Percentiles rank a stretch among this genome's conserved stretches.
Evolutionary conservation across 2,113 vertebrate genomes (phyloP).

Genomic region (Sebastes schlegelii): DNA sequence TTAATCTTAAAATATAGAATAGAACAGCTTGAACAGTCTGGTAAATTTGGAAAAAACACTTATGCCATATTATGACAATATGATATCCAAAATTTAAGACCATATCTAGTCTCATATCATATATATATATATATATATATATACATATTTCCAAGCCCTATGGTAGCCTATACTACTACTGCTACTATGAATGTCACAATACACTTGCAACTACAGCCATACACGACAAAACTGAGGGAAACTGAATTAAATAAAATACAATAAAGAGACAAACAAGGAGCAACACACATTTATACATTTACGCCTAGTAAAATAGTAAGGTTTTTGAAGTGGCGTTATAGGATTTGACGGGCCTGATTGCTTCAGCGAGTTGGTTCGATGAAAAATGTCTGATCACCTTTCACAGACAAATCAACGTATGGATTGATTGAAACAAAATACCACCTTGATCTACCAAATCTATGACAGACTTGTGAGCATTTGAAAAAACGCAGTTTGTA

Average conservation of each 20-base stretch:
- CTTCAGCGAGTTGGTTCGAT: slow-evolving; percentile 20
- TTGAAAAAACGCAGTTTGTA: slow-evolving; percentile 51
- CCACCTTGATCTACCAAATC: slow-evolving; percentile 10
- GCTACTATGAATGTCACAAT: neutral
- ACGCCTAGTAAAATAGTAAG: neutral
- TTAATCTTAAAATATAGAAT: too few relatives aligned
- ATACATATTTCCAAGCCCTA: too few relatives aligned
- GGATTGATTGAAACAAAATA: slow-evolving; percentile 50
- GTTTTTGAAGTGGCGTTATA: neutral
- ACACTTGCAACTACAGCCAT: neutral
- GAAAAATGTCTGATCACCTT: slow-evolving; percentile 34
- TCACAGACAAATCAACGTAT: slow-evolving; percentile 36
- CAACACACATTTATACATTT: neutral
- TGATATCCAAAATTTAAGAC: too few relatives aligned
- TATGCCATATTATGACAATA: too few relatives aligned
- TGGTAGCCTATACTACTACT: too few relatives aligned
- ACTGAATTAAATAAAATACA: neutral
- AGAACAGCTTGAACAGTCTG: too few relatives aligned
- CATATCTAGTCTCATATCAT: too few relatives aligned
- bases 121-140: too few relatives aligned
- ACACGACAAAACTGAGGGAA: neutral
- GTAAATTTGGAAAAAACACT: too few relatives aligned
- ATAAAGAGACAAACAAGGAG: neutral
- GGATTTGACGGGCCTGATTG: slow-evolving; percentile 47
- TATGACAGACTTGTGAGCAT: slow-evolving; percentile 31